phyloP scores from a whole-genome alignment of 92 coral and sea anemone species.

The Paramuricea clavata region DNA sequence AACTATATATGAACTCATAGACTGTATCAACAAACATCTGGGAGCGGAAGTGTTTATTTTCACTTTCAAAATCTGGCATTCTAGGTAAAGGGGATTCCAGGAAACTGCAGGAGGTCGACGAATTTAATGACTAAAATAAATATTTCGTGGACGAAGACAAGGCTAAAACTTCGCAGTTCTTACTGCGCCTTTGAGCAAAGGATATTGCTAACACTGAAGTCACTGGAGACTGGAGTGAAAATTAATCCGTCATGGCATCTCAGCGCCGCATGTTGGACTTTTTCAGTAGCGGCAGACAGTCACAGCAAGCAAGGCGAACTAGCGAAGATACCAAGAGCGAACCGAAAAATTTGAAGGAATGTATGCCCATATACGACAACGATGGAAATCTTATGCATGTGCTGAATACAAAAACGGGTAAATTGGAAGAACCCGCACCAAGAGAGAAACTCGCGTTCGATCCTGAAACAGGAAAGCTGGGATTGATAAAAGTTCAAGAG shows the following conservation, averaged over 20 bases:
- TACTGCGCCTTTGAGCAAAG: too few species aligned
- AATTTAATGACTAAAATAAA: too few species aligned
- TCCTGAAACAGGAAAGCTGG: not conserved
- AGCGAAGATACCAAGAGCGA: too few species aligned
- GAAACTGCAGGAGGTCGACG: too few species aligned
- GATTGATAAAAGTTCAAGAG: not conserved
- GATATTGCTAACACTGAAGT: too few species aligned
- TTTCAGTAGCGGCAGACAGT: too few species aligned
- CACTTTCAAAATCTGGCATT: not conserved
- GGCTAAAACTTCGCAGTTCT: too few species aligned
- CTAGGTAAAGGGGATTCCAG: not conserved
- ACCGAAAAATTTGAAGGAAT: not conserved
- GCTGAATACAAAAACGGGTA: conserved; percentile 29
- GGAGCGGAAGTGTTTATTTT: not conserved
- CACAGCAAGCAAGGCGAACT: too few species aligned
- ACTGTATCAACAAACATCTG: not conserved
- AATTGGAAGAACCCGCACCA: not conserved
- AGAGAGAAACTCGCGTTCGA: not conserved
- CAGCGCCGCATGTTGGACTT: too few species aligned
- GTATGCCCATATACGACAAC: not conserved
- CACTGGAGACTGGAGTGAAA: too few species aligned
- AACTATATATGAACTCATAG: not conserved
- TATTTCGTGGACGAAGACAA: too few species aligned
- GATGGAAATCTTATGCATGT: not conserved
- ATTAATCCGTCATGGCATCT: too few species aligned